Percentiles rank a stretch among this genome's conserved stretches.
Conservation (phyloP, 1,140 invertebrate genomes). For the Tyrophagus putrescentiae region DNA sequence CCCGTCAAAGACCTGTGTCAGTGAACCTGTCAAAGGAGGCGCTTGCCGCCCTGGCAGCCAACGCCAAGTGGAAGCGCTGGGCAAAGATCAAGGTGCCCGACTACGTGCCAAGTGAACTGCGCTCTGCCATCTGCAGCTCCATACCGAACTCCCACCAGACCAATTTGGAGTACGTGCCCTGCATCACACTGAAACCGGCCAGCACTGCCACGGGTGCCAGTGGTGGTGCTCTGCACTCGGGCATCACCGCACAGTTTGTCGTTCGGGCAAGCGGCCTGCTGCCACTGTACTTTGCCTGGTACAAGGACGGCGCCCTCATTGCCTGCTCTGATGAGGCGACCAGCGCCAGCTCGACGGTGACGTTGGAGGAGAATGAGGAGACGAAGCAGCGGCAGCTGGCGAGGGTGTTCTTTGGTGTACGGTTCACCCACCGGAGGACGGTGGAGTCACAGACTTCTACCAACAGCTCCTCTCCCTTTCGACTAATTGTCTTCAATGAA, state of each 20-base stretch:
- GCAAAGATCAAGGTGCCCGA: slow-evolving; percentile 18
- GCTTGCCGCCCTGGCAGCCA: neutral
- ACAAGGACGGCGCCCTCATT: slow-evolving; percentile 12
- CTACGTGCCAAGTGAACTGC: slow-evolving; percentile 19
- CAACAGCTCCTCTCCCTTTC: neutral
- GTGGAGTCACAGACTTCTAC: neutral
- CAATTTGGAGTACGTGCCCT: neutral
- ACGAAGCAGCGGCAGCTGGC: neutral
- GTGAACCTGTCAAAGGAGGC: neutral
- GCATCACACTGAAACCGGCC: slow-evolving; percentile 11
- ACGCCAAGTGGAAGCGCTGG: neutral
- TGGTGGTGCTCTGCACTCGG: slow-evolving; percentile 18
- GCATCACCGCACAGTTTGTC: slow-evolving; percentile 21
- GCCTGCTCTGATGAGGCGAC: neutral
- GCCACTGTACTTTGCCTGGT: slow-evolving; percentile 22
- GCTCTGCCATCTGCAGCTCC: slow-evolving; percentile 8
- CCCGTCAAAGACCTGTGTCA: neutral
- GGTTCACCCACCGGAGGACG: neutral
- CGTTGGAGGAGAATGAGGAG: slow-evolving; percentile 3
- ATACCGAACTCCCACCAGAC: neutral
- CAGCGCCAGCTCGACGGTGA: neutral
- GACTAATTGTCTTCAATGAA: slow-evolving; percentile 4
- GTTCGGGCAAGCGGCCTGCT: slow-evolving; percentile 12
- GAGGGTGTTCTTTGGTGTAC: slow-evolving; percentile 4
- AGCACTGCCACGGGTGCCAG: no score